Conservation (phyloP, 2,113 vertebrate species). For the Aix galericulata region DNA sequence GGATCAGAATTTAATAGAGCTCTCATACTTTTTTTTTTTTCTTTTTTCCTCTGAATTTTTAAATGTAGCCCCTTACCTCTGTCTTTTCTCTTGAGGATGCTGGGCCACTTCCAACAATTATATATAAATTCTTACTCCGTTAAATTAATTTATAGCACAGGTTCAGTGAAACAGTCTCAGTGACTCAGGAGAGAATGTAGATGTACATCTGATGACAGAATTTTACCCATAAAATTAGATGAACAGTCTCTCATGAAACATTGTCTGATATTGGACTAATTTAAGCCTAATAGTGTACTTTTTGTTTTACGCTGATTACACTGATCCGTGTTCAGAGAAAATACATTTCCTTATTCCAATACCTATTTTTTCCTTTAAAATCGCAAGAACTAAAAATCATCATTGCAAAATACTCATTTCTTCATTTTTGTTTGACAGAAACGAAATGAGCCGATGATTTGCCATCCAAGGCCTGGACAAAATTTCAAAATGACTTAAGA, state of each 20-base stretch:
- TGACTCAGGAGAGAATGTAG: neutral
- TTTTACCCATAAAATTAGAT: neutral
- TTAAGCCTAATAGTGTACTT: neutral
- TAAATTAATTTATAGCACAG: neutral
- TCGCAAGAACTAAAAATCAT: neutral
- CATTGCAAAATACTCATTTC: neutral
- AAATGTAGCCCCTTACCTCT: neutral
- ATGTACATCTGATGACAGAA: neutral
- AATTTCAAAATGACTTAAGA: conserved; percentile 48
- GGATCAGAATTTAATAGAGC: neutral
- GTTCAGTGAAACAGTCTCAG: neutral
- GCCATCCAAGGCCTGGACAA: neutral
- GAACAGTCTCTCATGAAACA: neutral
- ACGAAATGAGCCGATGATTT: conserved; percentile 32
- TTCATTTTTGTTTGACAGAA: neutral
- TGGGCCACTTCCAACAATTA: neutral
- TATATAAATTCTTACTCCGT: neutral
- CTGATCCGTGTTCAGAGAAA: neutral
- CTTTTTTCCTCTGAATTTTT: neutral
- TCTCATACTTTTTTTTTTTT: neutral
- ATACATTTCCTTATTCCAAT: neutral
- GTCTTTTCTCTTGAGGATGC: neutral
- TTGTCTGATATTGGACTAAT: neutral
- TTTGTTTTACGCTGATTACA: neutral
- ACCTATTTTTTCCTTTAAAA: neutral